A percentile compares a stretch with the other conserved stretches of the same genome.
Evolutionary conservation across 2,797 vertebrate species (phyloP).

Genomic region (Sebastes iracundus): DNA sequence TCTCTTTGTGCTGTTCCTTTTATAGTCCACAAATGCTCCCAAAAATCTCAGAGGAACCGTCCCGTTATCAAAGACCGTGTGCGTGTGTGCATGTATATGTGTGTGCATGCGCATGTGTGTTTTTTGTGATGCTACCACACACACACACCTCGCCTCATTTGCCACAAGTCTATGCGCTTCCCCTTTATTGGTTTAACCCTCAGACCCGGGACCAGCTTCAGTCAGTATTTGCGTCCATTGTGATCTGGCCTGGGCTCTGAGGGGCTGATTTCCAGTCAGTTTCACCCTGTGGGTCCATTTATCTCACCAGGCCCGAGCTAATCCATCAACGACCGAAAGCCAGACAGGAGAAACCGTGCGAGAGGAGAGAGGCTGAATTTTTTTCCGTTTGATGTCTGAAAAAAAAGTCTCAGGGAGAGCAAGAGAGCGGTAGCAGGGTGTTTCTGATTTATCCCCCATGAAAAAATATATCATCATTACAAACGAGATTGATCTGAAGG

Average conservation of each 20-base stretch:
- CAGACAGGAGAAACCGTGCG: slow-evolving; percentile 69
- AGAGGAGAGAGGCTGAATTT: slow-evolving; percentile 67
- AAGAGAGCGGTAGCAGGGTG: slow-evolving; percentile 59
- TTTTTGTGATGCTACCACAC: slow-evolving; percentile 66
- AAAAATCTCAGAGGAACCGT: slow-evolving; percentile 51
- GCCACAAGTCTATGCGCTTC: slow-evolving; percentile 61
- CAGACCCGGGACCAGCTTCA: slow-evolving; percentile 68
- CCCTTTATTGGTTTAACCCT: slow-evolving; percentile 63
- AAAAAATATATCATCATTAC: slow-evolving; percentile 84
- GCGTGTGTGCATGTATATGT: slow-evolving; percentile 41
- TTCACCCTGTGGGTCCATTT: slow-evolving; percentile 71
- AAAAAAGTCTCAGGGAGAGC: slow-evolving; percentile 66
- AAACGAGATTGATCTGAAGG: slow-evolving; percentile 79
- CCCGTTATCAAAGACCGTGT: slow-evolving; percentile 51
- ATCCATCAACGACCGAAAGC: slow-evolving; percentile 72
- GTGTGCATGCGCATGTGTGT: slow-evolving; percentile 36
- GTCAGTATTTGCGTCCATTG: slow-evolving; percentile 66
- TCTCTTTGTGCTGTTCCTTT: slow-evolving; percentile 52
- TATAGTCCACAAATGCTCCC: slow-evolving; percentile 59
- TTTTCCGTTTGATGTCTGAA: slow-evolving; percentile 63
- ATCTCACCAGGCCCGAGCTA: slow-evolving; percentile 60
- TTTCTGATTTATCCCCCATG: slow-evolving; percentile 68
- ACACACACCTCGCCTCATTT: slow-evolving; percentile 57
- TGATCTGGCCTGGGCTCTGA: slow-evolving; percentile 54
- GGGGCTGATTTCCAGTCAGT: slow-evolving; percentile 70